Conservation (phyloP, 2,888 invertebrate species). For the Archips xylosteana region DNA sequence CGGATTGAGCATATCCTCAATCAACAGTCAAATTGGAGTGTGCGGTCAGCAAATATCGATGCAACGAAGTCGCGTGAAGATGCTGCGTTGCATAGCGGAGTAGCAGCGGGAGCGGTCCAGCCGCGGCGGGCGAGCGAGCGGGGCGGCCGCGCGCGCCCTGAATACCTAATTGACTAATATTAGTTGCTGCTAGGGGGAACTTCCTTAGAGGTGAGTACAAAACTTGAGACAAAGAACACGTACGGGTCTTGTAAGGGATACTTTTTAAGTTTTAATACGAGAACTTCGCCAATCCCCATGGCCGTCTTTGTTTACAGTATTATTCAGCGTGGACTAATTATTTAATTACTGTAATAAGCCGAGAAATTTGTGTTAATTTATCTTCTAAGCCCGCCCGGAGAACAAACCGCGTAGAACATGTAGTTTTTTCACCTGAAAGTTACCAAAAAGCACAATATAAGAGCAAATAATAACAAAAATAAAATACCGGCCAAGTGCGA, state of each 20-base stretch:
- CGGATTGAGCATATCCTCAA: constrained; percentile 32
- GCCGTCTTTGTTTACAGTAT: constrained; percentile 41
- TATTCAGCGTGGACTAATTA: constrained; percentile 31
- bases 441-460: too few species aligned
- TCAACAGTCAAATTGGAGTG: constrained; percentile 40
- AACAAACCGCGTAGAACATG: not conserved
- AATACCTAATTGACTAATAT: constrained; percentile 85
- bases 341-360: not conserved
- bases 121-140: constrained; percentile 65
- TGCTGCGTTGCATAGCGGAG: constrained; percentile 40
- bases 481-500: too few species aligned
- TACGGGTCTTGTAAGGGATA: constrained; percentile 73
- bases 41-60: constrained; percentile 42
- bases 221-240: constrained; percentile 83
- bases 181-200: constrained; percentile 77
- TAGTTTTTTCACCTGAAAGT: not conserved
- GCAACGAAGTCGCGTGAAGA: constrained; percentile 41
- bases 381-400: too few species aligned
- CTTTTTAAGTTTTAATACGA: constrained; percentile 73
- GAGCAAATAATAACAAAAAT: too few species aligned
- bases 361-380: not conserved
- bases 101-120: constrained; percentile 42
- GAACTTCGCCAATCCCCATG: constrained; percentile 55
- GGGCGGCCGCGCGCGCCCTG: constrained; percentile 75
- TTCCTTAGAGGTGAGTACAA: constrained; percentile 78